Evolutionary conservation across 2,888 invertebrate genomes (phyloP).

Genomic region (Priocnemis perturbator): DNA sequence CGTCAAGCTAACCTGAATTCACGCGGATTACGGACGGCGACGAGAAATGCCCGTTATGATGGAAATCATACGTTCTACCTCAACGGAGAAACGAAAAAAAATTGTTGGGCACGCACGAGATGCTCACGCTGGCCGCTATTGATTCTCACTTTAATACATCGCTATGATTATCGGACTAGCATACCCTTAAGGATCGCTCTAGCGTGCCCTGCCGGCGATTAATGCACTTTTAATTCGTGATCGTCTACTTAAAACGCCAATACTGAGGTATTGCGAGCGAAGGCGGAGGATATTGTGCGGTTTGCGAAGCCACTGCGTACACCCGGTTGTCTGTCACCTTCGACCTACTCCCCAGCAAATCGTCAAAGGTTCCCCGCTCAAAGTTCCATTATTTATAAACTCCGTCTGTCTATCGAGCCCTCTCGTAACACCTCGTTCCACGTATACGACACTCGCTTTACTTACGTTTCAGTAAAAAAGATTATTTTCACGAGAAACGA

Average conservation of each 20-base stretch:
- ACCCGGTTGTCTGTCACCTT: constrained; percentile 72
- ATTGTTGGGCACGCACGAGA: constrained; percentile 55
- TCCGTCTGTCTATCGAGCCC: constrained; percentile 38
- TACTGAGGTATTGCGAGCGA: constrained; percentile 47
- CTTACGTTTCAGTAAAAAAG: constrained; percentile 76
- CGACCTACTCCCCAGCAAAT: constrained; percentile 69
- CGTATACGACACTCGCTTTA: constrained; percentile 60
- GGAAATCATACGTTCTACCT: constrained; percentile 19
- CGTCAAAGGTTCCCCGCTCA: constrained; percentile 53
- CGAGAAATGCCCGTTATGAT: constrained; percentile 3
- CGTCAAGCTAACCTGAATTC: constrained; percentile 55
- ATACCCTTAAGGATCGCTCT: constrained; percentile 53
- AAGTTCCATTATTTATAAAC: constrained; percentile 49
- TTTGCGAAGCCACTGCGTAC: constrained; percentile 65
- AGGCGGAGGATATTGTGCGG: constrained; percentile 52
- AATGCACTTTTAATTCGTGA: constrained; percentile 50
- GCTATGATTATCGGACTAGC: constrained; percentile 55
- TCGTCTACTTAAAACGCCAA: constrained; percentile 52
- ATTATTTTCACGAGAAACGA: constrained; percentile 80
- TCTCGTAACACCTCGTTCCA: constrained; percentile 43
- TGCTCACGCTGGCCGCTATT: constrained; percentile 66
- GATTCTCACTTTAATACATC: constrained; percentile 65
- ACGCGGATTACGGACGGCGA: constrained; percentile 15
- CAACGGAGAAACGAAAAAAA: constrained; percentile 23
- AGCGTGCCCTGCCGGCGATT: constrained; percentile 48